These are phyloP conservation scores for Caenorhabditis imperialis DNA, from an alignment of 2,888 invertebrate genomes.

Conservation along the genomic window DNA sequence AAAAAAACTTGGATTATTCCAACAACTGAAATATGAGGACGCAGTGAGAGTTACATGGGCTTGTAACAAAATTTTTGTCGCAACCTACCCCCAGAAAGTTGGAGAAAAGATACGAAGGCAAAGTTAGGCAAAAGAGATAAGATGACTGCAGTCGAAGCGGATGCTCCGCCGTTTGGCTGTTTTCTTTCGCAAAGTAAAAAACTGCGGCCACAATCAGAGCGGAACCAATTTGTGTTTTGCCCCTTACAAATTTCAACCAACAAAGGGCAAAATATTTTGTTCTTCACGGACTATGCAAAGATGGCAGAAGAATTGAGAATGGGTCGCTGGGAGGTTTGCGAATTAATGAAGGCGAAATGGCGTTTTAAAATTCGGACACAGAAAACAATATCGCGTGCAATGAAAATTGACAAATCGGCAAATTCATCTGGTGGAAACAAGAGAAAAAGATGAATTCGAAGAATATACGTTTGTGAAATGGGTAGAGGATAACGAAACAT, in stretches of 20 bases:
- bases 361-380: no score
- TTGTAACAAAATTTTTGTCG: no score
- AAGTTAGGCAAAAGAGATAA: slow-evolving; percentile 43
- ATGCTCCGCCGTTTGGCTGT: neutral
- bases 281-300: slow-evolving; percentile 22
- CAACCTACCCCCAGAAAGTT: no score
- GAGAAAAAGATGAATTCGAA: no score
- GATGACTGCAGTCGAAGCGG: slow-evolving; percentile 29
- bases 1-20: no score
- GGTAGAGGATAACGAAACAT: no score
- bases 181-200: slow-evolving; percentile 2
- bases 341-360: no score
- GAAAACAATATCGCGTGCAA: no score
- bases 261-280: slow-evolving; percentile 49
- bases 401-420: slow-evolving; percentile 20
- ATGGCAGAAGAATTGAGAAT: slow-evolving; percentile 22
- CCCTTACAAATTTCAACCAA: slow-evolving; percentile 43
- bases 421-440: slow-evolving; percentile 21
- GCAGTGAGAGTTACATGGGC: no score
- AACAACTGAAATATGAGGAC: no score
- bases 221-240: slow-evolving; percentile 49
- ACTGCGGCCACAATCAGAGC: slow-evolving; percentile 50
- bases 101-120: slow-evolving; percentile 37
- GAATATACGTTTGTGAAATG: no score
- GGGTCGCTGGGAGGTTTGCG: slow-evolving; percentile 28